A percentile compares a stretch with the other conserved stretches of the same genome.
Evolutionary conservation across 2,888 invertebrate species (phyloP).

Genomic region (Xanthia togata): DNA sequence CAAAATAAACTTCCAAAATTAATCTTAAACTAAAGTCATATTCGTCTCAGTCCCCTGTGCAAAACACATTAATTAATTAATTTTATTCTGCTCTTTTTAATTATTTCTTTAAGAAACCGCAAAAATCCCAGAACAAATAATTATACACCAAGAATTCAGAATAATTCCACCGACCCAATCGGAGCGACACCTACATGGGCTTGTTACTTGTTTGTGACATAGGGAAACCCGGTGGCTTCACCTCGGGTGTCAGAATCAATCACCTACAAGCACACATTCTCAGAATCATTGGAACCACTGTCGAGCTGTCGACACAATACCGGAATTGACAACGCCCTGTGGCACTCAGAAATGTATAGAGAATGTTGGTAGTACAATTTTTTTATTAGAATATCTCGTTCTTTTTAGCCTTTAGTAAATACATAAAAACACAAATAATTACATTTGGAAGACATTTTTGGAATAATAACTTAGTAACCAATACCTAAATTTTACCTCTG

Average conservation of each 20-base stretch:
- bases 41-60: not conserved
- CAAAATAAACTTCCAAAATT: not conserved
- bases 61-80: not conserved
- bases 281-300: slow-evolving; percentile 50
- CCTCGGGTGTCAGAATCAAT: slow-evolving; percentile 57
- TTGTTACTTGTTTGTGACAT: not conserved
- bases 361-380: not conserved
- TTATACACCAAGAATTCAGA: not conserved
- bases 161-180: slow-evolving; percentile 9
- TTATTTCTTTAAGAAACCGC: not conserved
- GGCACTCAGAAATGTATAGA: slow-evolving; percentile 46
- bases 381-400: not conserved
- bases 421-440: not conserved
- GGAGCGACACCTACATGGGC: not conserved
- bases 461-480: too few relatives aligned
- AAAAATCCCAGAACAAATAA: slow-evolving; percentile 17
- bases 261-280: slow-evolving; percentile 57
- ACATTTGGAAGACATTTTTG: too few relatives aligned
- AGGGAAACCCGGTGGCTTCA: slow-evolving; percentile 52
- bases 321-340: slow-evolving; percentile 55
- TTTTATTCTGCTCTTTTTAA: not conserved
- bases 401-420: too few relatives aligned
- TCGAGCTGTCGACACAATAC: slow-evolving; percentile 48
- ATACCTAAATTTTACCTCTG: too few relatives aligned
- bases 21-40: not conserved